A percentile compares a stretch with the other conserved stretches of the same genome.
Evolutionary conservation across 2,113 vertebrate species (phyloP).

Genomic region (Poeciliopsis turrubarensis): DNA sequence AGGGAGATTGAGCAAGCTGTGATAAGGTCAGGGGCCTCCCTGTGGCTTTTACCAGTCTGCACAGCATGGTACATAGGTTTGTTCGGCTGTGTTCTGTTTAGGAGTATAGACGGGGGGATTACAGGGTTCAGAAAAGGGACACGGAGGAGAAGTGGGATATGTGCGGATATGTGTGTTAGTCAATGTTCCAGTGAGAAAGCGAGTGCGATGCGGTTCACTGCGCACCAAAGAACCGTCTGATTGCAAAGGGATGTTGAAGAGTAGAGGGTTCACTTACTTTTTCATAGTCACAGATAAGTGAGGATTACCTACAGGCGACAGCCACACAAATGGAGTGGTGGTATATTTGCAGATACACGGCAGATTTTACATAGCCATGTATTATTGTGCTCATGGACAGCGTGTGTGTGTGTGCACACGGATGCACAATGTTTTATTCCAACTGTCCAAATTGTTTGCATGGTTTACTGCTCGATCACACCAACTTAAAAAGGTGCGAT

Average conservation of each 20-base stretch:
- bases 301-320: background rate
- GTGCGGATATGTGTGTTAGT: conserved; percentile 3
- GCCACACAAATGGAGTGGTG: background rate
- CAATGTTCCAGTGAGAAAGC: conserved; percentile 10
- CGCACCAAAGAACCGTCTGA: conserved; percentile 1
- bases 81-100: conserved; percentile 29
- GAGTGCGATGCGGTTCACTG: conserved; percentile 27
- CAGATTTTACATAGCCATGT: no score
- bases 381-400: background rate
- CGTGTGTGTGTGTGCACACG: background rate
- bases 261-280: conserved; percentile 32
- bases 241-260: conserved; percentile 30
- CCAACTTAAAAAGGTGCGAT: background rate
- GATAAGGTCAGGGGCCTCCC: conserved; percentile 40
- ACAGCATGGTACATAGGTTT: conserved; percentile 27
- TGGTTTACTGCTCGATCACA: background rate
- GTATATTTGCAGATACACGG: background rate
- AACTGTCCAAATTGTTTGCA: background rate
- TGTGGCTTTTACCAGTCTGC: conserved; percentile 39
- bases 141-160: conserved; percentile 4
- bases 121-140: conserved; percentile 33
- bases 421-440: background rate
- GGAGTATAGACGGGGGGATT: conserved; percentile 27
- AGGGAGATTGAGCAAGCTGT: conserved; percentile 13
- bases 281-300: conserved; percentile 16